Evolutionary conservation across 2,113 vertebrate species (phyloP).

Genomic region (Dipodomys merriami): DNA sequence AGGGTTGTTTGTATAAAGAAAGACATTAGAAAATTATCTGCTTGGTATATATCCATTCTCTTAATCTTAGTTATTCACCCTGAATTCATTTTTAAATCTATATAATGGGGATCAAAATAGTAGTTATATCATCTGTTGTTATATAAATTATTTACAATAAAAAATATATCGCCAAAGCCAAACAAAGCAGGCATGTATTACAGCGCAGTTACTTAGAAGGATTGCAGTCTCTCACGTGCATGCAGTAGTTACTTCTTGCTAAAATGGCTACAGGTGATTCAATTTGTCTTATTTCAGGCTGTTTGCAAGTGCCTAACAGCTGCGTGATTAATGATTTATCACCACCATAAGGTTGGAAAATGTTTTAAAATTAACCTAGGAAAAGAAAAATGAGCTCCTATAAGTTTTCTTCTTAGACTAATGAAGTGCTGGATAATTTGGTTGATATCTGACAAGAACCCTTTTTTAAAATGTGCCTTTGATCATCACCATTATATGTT

Average conservation of each 20-base stretch:
- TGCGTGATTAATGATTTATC: neutral
- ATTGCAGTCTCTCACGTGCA: neutral
- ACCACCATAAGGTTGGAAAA: neutral
- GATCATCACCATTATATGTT: too few relatives aligned
- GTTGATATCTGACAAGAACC: neutral
- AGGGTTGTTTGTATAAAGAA: too few relatives aligned
- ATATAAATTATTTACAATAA: neutral
- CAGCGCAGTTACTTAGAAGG: neutral
- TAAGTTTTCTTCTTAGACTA: neutral
- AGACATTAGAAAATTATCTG: too few relatives aligned
- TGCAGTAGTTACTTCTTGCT: neutral
- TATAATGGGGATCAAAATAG: neutral
- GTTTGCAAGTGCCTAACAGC: neutral
- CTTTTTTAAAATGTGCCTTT: too few relatives aligned
- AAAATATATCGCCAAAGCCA: neutral
- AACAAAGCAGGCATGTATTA: neutral
- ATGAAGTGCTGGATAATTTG: neutral
- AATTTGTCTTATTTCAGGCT: neutral
- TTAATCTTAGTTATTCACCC: neutral
- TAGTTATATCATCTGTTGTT: neutral
- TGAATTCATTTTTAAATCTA: neutral
- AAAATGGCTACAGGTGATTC: neutral
- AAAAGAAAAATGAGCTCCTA: neutral
- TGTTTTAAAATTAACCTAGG: neutral
- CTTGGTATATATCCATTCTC: neutral